Evolutionary conservation across 2,797 vertebrate species (phyloP).

Genomic region (Anomalospiza imberbis): DNA sequence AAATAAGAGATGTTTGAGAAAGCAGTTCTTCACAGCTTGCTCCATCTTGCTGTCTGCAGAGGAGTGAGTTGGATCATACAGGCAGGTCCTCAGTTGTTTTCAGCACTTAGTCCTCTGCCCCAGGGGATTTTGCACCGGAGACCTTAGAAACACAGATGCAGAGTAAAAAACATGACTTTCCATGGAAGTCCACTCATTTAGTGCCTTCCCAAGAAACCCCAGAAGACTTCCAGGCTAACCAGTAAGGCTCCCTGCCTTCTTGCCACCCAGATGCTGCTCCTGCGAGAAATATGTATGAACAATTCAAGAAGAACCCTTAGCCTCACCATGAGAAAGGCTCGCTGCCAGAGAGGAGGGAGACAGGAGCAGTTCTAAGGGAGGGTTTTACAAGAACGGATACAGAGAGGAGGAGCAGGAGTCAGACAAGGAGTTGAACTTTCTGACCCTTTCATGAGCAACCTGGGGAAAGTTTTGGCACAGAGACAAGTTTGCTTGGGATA

Average conservation of each 20-base stretch:
- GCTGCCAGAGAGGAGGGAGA: not conserved
- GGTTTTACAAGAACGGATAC: not conserved
- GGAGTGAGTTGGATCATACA: not conserved
- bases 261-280: not conserved
- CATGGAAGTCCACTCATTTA: not conserved
- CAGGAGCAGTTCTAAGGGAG: not conserved
- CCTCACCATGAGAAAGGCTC: not conserved
- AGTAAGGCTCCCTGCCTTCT: not conserved
- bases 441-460: not conserved
- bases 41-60: slow-evolving; percentile 8
- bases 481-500: not conserved
- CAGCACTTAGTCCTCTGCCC: not conserved
- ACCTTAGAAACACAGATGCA: not conserved
- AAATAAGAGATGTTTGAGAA: slow-evolving; percentile 57
- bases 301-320: not conserved
- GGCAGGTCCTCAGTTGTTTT: slow-evolving; percentile 38
- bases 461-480: not conserved
- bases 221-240: not conserved
- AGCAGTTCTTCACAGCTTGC: slow-evolving; percentile 10
- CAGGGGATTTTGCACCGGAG: not conserved
- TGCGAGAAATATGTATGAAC: not conserved
- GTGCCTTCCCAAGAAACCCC: not conserved
- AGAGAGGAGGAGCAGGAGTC: not conserved
- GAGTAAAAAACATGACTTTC: slow-evolving; percentile 9
- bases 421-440: not conserved